Conservation (phyloP, 2,888 invertebrate genomes). For the Heteromyza rotundicornis region DNA sequence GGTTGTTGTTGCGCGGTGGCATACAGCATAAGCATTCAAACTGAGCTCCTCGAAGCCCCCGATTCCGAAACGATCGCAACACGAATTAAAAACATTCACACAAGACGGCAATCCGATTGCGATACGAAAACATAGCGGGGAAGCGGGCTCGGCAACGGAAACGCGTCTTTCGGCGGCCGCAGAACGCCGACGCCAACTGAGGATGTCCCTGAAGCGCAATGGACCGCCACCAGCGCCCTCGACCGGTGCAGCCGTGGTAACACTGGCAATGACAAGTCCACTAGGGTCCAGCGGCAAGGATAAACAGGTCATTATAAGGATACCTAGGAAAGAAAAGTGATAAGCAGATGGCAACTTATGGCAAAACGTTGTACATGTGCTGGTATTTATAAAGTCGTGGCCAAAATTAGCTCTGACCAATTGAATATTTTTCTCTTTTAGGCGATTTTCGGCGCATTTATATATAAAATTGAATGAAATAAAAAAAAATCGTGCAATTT, state of each 20-base stretch:
- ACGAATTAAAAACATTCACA: constrained; percentile 38
- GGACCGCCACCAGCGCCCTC: constrained; percentile 52
- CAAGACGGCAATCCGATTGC: constrained; percentile 23
- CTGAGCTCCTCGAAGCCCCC: constrained; percentile 53
- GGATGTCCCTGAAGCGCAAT: constrained; percentile 55
- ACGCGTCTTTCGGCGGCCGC: constrained; percentile 44
- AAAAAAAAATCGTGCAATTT: too few species aligned
- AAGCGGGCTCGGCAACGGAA: constrained; percentile 26
- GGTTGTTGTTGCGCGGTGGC: background rate
- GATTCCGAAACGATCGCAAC: constrained; percentile 39
- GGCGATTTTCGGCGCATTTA: too few species aligned
- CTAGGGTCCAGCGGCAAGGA: too few species aligned
- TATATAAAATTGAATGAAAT: too few species aligned
- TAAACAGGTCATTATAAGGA: too few species aligned
- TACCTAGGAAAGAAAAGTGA: too few species aligned
- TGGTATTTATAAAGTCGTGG: too few species aligned
- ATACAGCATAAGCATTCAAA: constrained; percentile 35
- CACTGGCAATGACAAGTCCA: background rate
- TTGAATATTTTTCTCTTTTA: too few species aligned
- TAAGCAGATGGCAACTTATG: too few species aligned
- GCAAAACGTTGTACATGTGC: too few species aligned
- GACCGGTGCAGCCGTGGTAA: constrained; percentile 43
- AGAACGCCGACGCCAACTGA: constrained; percentile 44
- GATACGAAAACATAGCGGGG: constrained; percentile 37
- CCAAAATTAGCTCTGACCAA: too few species aligned